These are phyloP conservation scores for Eupeodes corollae DNA, from an alignment of 1,140 invertebrate species.

Conservation along the genomic window DNA sequence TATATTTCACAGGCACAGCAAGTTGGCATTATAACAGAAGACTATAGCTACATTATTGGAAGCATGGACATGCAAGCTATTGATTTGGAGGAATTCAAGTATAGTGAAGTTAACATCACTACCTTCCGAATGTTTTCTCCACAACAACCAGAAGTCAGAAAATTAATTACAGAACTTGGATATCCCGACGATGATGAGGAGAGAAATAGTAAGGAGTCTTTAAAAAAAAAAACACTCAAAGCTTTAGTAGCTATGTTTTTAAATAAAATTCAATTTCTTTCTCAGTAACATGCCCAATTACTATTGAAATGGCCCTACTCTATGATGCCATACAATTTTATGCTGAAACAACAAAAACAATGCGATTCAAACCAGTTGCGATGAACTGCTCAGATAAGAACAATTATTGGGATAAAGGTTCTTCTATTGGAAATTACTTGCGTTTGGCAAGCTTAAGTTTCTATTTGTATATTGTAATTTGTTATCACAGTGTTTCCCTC, in stretches of 20 bases:
- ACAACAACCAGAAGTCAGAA: slow-evolving; percentile 22
- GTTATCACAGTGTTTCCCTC: slow-evolving; percentile 34
- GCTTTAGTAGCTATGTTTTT: background rate
- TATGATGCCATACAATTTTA: slow-evolving; percentile 70
- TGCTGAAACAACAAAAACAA: slow-evolving; percentile 37
- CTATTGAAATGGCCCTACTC: slow-evolving; percentile 61
- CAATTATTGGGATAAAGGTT: slow-evolving; percentile 44
- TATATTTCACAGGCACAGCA: slow-evolving; percentile 50
- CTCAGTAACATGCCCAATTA: slow-evolving; percentile 37
- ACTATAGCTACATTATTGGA: slow-evolving; percentile 65
- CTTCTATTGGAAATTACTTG: slow-evolving; percentile 74
- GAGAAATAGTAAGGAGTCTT: slow-evolving; percentile 41
- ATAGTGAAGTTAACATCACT: slow-evolving; percentile 78
- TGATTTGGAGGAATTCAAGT: slow-evolving; percentile 66
- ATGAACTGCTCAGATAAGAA: slow-evolving; percentile 48
- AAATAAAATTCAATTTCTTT: background rate
- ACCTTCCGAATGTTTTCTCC: slow-evolving; percentile 59
- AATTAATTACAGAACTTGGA: slow-evolving; percentile 23
- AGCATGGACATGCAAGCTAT: slow-evolving; percentile 70
- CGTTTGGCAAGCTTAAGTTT: slow-evolving; percentile 29
- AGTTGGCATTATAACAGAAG: slow-evolving; percentile 69
- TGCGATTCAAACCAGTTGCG: slow-evolving; percentile 20
- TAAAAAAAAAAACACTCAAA: slow-evolving; percentile 15
- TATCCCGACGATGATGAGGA: slow-evolving; percentile 42
- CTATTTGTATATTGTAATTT: background rate